Evolutionary conservation across 2,888 invertebrate species (phyloP).

Genomic region (Lasioglossum villosulum): DNA sequence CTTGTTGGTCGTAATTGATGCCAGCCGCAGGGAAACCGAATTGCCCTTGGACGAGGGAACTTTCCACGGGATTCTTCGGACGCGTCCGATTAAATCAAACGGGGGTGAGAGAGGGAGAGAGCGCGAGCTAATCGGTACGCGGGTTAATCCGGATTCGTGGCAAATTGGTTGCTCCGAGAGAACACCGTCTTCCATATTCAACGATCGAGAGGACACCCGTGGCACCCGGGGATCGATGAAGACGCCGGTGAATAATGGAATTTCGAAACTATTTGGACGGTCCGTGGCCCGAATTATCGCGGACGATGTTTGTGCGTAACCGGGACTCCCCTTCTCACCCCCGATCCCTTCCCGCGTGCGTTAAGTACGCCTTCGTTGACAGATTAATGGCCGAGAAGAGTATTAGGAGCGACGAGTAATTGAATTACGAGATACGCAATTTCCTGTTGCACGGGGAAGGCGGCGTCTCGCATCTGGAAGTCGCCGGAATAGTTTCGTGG

Average conservation of each 20-base stretch:
- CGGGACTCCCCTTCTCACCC: not conserved
- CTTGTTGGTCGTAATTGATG: constrained; percentile 59
- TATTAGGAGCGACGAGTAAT: constrained; percentile 1
- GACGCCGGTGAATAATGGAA: constrained; percentile 15
- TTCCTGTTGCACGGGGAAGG: not conserved
- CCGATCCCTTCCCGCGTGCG: not conserved
- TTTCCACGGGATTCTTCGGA: constrained; percentile 7
- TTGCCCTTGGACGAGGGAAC: constrained; percentile 22
- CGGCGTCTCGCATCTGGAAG: not conserved
- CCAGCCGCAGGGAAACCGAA: constrained; percentile 21
- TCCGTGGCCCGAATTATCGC: not conserved
- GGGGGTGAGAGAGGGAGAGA: not conserved
- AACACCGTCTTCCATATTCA: constrained; percentile 33
- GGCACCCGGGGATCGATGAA: constrained; percentile 3
- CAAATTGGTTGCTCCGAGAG: constrained; percentile 20
- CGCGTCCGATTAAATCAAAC: constrained; percentile 56
- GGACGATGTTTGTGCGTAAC: not conserved
- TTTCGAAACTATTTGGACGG: constrained; percentile 15
- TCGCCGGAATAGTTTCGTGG: not conserved
- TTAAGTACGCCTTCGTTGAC: not conserved
- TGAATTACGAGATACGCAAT: constrained; percentile 3
- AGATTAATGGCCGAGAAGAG: constrained; percentile 10
- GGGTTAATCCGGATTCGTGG: constrained; percentile 18
- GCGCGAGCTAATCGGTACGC: constrained; percentile 30
- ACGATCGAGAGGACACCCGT: constrained; percentile 4